Percentiles rank a stretch among this genome's conserved stretches.
phyloP scores from a whole-genome alignment of 2,797 vertebrate species.

The Myotis daubentonii region DNA sequence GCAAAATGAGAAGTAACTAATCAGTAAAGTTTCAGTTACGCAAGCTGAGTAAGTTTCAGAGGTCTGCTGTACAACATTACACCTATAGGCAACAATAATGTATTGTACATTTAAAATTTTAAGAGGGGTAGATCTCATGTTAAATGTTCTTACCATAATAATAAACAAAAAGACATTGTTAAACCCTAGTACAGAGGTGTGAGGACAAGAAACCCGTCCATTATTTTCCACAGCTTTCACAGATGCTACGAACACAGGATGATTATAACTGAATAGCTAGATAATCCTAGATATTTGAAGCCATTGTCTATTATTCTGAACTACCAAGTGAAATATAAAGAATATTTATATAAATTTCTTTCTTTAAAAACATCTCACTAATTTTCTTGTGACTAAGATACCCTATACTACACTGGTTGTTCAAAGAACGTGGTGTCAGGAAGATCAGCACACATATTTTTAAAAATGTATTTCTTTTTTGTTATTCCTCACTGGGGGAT shows the following conservation, averaged over 20 bases:
- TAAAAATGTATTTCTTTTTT: no score
- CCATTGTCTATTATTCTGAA: not conserved
- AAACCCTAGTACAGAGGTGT: not conserved
- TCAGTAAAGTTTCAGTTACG: not conserved
- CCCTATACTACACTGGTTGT: not conserved
- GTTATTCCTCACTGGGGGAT: no score
- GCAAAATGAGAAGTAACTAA: not conserved
- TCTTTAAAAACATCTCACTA: not conserved
- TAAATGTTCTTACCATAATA: not conserved
- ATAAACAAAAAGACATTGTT: not conserved
- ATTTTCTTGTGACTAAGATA: not conserved
- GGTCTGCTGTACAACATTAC: not conserved
- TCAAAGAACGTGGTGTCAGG: not conserved
- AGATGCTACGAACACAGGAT: not conserved
- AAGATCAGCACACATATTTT: not conserved
- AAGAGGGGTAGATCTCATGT: not conserved
- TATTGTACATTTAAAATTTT: not conserved
- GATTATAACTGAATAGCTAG: not conserved
- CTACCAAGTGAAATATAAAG: constrained; percentile 14
- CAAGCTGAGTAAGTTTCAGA: not conserved
- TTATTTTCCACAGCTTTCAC: not conserved
- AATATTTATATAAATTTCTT: not conserved
- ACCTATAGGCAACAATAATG: not conserved
- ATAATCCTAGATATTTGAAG: not conserved
- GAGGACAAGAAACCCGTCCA: not conserved